Percentiles rank a stretch among this genome's conserved stretches.
Conservation (phyloP, 2,113 vertebrate genomes). For the Istiophorus platypterus region DNA sequence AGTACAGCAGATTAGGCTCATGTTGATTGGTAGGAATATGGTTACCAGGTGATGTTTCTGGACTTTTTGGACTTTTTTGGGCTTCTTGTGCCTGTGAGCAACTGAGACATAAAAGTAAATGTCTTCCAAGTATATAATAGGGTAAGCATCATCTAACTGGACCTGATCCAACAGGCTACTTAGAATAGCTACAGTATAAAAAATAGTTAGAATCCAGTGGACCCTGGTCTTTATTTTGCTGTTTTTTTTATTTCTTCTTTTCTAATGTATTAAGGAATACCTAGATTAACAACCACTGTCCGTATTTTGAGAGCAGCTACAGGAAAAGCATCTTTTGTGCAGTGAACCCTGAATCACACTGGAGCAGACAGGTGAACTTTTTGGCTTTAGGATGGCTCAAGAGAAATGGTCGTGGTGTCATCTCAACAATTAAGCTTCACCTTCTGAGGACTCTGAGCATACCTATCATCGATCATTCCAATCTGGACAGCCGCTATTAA, state of each 20-base stretch:
- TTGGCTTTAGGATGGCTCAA: not conserved
- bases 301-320: not conserved
- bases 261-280: not conserved
- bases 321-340: not conserved
- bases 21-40: not conserved
- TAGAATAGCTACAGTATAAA: not conserved
- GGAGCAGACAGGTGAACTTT: not conserved
- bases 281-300: not conserved
- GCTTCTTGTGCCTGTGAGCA: not conserved
- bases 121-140: not conserved
- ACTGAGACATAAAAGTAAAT: slow-evolving; percentile 3
- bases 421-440: not conserved
- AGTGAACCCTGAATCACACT: not conserved
- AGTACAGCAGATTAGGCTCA: not conserved
- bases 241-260: not conserved
- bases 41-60: slow-evolving; percentile 1
- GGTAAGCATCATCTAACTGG: not conserved
- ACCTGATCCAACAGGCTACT: not conserved
- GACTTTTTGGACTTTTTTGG: no score
- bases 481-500: not conserved
- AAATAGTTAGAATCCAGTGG: not conserved
- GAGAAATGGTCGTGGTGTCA: slow-evolving; percentile 1
- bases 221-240: not conserved
- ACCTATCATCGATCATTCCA: not conserved
- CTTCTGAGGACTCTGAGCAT: not conserved